Evolutionary conservation across 1,140 invertebrate genomes (phyloP).

Genomic region (Aphaenogaster ashmeadi): DNA sequence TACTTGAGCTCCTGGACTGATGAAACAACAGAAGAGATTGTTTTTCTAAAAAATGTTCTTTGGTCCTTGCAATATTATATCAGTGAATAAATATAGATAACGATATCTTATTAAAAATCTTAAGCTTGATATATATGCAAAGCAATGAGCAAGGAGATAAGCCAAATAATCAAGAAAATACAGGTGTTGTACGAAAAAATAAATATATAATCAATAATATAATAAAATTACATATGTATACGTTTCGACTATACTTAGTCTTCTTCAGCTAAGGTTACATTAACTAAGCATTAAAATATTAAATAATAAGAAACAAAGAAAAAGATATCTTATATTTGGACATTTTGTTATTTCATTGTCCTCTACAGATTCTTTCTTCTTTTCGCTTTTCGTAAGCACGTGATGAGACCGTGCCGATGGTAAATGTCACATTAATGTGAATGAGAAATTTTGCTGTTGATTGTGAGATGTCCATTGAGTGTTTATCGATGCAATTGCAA

Average conservation of each 20-base stretch:
- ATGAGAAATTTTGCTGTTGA: conserved; percentile 18
- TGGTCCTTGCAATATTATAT: neutral
- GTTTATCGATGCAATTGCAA: neutral
- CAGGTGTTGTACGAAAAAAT: too few relatives aligned
- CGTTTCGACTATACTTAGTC: too few relatives aligned
- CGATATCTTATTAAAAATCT: neutral
- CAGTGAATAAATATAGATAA: conserved; percentile 6
- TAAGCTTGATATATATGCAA: too few relatives aligned
- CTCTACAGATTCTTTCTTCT: neutral
- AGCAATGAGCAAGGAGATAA: too few relatives aligned
- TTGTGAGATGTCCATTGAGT: neutral
- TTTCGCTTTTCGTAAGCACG: neutral
- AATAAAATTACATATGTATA: too few relatives aligned
- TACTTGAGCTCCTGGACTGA: neutral
- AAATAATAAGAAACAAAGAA: too few relatives aligned
- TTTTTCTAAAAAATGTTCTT: conserved; percentile 19
- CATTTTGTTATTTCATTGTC: neutral
- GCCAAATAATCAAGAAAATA: too few relatives aligned
- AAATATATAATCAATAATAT: too few relatives aligned
- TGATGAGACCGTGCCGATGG: neutral
- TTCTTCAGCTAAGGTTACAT: too few relatives aligned
- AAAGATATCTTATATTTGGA: neutral
- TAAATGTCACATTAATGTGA: conserved; percentile 42
- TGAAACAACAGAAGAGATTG: neutral
- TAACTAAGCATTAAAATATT: too few relatives aligned